phyloP scores from a whole-genome alignment of 2,797 vertebrate genomes.

The Parambassis ranga region DNA sequence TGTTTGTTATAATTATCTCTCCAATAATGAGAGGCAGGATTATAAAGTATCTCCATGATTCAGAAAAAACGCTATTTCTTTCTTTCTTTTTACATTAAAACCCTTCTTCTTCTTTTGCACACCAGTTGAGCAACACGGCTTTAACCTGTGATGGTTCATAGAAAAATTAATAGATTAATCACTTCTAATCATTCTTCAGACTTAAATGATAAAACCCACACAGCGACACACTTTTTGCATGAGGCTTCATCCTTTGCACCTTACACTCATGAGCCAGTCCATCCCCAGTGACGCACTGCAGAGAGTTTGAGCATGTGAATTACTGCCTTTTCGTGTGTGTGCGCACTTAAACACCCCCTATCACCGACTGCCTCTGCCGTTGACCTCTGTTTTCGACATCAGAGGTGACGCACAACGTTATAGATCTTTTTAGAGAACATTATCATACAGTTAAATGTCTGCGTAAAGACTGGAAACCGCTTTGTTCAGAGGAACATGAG shows the following conservation, averaged over 20 bases:
- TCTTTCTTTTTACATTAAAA: too few species aligned
- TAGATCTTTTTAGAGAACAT: background rate
- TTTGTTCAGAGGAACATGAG: slow-evolving; percentile 29
- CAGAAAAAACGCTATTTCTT: too few species aligned
- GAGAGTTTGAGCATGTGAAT: background rate
- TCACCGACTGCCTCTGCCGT: background rate
- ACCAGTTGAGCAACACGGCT: too few species aligned
- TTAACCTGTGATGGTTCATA: too few species aligned
- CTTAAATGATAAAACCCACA: too few species aligned
- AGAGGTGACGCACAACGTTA: background rate
- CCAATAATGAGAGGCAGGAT: too few species aligned
- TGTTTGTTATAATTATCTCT: too few species aligned
- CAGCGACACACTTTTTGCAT: too few species aligned
- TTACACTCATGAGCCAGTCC: slow-evolving; percentile 18
- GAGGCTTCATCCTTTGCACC: slow-evolving; percentile 10
- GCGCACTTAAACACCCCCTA: background rate
- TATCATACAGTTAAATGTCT: slow-evolving; percentile 11
- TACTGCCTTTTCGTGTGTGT: background rate
- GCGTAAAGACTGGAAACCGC: slow-evolving; percentile 12
- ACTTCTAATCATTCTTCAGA: too few species aligned
- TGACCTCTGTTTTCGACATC: background rate
- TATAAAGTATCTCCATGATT: too few species aligned
- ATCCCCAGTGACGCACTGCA: background rate
- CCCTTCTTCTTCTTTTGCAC: too few species aligned
- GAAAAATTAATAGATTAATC: too few species aligned